A percentile compares a stretch with the other conserved stretches of the same genome.
These are phyloP conservation scores for Carabus problematicus DNA, from an alignment of 2,888 invertebrate genomes.

Conservation along the genomic window DNA sequence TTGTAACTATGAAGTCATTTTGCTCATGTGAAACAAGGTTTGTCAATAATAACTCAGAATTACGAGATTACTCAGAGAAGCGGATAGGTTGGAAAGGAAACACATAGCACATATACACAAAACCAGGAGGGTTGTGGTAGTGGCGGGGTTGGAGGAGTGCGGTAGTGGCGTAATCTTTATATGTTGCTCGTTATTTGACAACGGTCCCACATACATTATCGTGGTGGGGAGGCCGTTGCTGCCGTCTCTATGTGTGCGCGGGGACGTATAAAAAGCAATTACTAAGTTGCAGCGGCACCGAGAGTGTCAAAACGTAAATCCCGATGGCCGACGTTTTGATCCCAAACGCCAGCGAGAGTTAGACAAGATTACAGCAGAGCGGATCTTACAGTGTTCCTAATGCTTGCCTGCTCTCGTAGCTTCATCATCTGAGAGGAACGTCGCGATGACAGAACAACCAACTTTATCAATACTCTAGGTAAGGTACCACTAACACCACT, in stretches of 20 bases:
- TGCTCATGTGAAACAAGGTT: slow-evolving; percentile 1
- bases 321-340: slow-evolving; percentile 54
- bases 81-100: not conserved
- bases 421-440: not conserved
- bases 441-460: not conserved
- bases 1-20: no score
- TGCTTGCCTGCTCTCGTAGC: not conserved
- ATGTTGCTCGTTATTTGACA: slow-evolving; percentile 27
- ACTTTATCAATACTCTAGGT: not conserved
- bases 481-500: no score
- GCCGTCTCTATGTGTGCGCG: slow-evolving; percentile 44
- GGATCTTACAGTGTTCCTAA: slow-evolving; percentile 42
- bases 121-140: not conserved
- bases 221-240: slow-evolving; percentile 3
- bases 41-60: slow-evolving; percentile 29
- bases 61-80: slow-evolving; percentile 6
- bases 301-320: slow-evolving; percentile 55
- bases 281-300: slow-evolving; percentile 48
- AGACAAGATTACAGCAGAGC: slow-evolving; percentile 48
- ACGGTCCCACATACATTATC: slow-evolving; percentile 35
- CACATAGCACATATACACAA: not conserved
- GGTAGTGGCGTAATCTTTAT: slow-evolving; percentile 7
- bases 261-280: slow-evolving; percentile 53
- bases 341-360: slow-evolving; percentile 43
- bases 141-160: not conserved